These are phyloP conservation scores for Machimus rusticus DNA, from an alignment of 2,888 invertebrate genomes.

Conservation along the genomic window DNA sequence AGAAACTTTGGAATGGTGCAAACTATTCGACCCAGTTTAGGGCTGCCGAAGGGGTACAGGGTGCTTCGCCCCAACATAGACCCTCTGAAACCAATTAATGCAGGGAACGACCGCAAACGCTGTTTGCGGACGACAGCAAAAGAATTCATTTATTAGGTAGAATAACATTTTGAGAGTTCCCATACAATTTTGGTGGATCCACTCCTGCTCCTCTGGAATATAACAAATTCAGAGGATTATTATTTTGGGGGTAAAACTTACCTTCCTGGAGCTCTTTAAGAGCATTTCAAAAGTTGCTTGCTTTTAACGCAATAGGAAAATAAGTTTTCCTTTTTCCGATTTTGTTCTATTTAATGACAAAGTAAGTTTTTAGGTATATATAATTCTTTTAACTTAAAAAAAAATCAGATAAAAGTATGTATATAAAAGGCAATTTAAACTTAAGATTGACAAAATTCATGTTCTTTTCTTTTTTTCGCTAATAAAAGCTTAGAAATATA, in stretches of 20 bases:
- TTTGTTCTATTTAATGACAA: neutral
- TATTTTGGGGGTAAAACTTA: neutral
- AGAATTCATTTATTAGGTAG: neutral
- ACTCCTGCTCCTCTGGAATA: neutral
- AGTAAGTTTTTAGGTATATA: neutral
- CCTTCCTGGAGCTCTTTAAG: neutral
- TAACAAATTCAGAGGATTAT: neutral
- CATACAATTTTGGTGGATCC: neutral
- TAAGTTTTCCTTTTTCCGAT: neutral
- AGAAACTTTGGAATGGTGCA: neutral
- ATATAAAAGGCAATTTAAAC: too few relatives aligned
- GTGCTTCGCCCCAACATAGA: neutral
- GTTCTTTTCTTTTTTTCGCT: too few relatives aligned
- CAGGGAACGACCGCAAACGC: neutral
- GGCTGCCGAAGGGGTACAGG: neutral
- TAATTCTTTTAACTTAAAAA: too few relatives aligned
- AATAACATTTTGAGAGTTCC: neutral
- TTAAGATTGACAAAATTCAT: too few relatives aligned
- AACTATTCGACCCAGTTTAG: neutral
- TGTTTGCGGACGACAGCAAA: neutral
- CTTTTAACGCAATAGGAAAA: neutral
- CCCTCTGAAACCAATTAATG: neutral
- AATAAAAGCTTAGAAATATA: too few relatives aligned
- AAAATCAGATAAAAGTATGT: too few relatives aligned
- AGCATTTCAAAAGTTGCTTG: neutral